A percentile compares a stretch with the other conserved stretches of the same genome.
phyloP scores from a whole-genome alignment of 2,113 vertebrate genomes.

The Pipra filicauda region DNA sequence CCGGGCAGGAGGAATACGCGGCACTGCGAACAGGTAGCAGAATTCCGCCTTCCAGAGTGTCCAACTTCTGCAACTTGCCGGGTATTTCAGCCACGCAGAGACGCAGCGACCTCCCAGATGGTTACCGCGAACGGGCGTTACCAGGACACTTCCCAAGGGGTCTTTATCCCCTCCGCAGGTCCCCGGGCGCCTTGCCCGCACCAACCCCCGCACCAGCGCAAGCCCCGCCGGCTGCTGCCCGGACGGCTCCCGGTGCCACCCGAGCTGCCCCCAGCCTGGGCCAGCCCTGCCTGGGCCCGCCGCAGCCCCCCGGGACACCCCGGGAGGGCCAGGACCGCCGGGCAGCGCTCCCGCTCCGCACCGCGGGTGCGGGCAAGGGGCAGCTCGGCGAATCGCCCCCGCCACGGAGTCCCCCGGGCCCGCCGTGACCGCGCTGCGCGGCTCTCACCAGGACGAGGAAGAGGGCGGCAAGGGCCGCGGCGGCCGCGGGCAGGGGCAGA shows the following conservation, averaged over 20 bases:
- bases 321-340: background rate
- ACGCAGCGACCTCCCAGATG: fast-evolving
- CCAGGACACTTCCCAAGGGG: fast-evolving
- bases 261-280: no score
- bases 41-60: background rate
- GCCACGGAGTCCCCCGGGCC: background rate
- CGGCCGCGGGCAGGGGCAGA: background rate
- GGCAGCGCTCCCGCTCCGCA: background rate
- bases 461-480: background rate
- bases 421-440: background rate
- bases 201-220: background rate
- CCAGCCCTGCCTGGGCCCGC: background rate
- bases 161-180: fast-evolving
- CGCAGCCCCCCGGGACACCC: no score
- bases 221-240: background rate
- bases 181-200: background rate
- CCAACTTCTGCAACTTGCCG: fast-evolving
- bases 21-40: fast-evolving
- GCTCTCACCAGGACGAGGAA: constrained; percentile 63
- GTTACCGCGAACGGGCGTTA: fast-evolving
- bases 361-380: background rate
- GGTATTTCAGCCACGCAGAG: fast-evolving
- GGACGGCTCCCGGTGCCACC: no score
- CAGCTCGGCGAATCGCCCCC: background rate
- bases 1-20: background rate